phyloP scores from a whole-genome alignment of 2,113 vertebrate species.

The Gavia stellata region DNA sequence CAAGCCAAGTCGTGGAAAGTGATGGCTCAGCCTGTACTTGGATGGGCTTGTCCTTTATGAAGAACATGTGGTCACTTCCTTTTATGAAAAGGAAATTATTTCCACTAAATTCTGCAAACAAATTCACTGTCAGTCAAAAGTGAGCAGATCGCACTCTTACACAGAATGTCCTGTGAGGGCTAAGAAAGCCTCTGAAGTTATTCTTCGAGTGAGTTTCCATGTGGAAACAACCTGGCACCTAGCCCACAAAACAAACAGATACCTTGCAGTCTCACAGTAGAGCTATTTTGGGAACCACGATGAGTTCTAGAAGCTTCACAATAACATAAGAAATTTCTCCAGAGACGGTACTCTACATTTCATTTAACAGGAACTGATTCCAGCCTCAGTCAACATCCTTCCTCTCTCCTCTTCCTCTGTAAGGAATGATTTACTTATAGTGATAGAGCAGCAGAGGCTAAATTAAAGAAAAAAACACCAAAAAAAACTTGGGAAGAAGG shows the following conservation, averaged over 20 bases:
- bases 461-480: neutral
- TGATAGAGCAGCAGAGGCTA: neutral
- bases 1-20: neutral
- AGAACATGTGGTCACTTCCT: fast-evolving
- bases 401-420: neutral
- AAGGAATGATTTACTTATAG: neutral
- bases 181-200: neutral
- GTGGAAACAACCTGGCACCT: neutral
- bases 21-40: neutral
- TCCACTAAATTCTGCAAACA: neutral
- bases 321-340: neutral
- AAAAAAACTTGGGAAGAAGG: neutral
- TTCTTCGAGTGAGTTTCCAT: neutral
- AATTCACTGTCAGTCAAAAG: neutral
- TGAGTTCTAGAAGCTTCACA: conserved; percentile 21
- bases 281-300: neutral
- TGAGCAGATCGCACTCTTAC: neutral
- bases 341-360: neutral
- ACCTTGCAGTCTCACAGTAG: neutral
- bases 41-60: neutral
- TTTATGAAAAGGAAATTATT: neutral
- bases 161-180: neutral
- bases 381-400: neutral
- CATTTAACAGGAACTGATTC: neutral
- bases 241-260: conserved; percentile 21